Evolutionary conservation across 2,113 vertebrate species (phyloP).

Genomic region (Varanus komodoensis): DNA sequence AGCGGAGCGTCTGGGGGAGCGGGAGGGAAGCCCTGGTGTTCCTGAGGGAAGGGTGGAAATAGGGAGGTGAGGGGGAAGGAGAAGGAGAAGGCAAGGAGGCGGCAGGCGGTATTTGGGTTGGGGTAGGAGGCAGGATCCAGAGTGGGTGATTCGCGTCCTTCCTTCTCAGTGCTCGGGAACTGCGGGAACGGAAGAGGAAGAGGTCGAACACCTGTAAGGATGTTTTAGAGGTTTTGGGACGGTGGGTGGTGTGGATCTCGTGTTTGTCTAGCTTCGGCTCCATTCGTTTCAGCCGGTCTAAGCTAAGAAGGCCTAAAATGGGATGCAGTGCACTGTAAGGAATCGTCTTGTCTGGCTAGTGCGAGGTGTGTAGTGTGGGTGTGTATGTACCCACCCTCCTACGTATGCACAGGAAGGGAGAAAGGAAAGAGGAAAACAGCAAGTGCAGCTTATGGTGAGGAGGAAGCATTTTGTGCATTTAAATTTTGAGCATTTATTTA

Average conservation of each 20-base stretch:
- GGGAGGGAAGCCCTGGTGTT: neutral
- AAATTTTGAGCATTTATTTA: neutral
- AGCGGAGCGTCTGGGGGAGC: neutral
- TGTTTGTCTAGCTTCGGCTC: no score
- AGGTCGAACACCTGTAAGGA: neutral
- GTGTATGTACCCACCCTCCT: no score
- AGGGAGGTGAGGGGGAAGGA: neutral
- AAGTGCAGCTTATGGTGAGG: no score
- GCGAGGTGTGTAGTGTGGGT: neutral
- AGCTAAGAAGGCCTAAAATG: no score
- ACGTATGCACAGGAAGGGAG: no score
- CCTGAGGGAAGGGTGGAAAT: neutral
- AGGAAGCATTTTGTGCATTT: neutral
- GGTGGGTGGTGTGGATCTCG: no score
- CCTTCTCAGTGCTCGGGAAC: neutral
- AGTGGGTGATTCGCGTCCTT: neutral
- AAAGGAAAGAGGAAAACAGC: neutral
- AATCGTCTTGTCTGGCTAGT: no score
- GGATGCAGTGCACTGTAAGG: no score
- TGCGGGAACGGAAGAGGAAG: neutral
- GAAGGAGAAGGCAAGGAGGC: neutral
- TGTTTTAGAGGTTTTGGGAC: neutral
- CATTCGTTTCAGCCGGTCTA: no score
- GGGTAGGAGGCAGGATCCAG: neutral
- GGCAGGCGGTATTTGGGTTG: neutral